A percentile compares a stretch with the other conserved stretches of the same genome.
Conservation (phyloP, 2,113 vertebrate genomes). For the Pteruthius melanotis region DNA sequence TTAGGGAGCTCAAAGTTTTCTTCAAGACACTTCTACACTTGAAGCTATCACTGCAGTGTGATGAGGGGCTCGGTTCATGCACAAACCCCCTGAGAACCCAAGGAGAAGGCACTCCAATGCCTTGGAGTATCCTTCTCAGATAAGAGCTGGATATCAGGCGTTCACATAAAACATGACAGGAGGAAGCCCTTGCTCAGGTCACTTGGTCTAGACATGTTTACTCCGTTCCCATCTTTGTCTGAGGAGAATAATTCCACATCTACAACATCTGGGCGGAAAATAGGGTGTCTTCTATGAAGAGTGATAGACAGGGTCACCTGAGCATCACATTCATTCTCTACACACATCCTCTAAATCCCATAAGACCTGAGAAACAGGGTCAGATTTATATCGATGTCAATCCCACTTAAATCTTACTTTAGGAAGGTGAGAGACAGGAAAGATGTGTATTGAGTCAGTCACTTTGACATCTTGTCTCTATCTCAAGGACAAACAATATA, state of each 20-base stretch:
- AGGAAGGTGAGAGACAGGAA: background rate
- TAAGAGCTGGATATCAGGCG: background rate
- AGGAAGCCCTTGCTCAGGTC: background rate
- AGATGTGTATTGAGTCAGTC: background rate
- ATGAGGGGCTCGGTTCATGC: background rate
- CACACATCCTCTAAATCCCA: background rate
- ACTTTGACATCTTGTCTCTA: background rate
- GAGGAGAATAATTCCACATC: background rate
- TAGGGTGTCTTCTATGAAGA: background rate
- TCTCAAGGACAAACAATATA: conserved; percentile 7
- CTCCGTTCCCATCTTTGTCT: background rate
- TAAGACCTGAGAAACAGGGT: background rate
- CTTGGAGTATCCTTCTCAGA: background rate
- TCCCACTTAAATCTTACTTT: conserved; percentile 2
- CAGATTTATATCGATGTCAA: background rate
- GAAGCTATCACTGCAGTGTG: background rate
- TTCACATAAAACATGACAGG: background rate
- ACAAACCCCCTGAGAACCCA: background rate
- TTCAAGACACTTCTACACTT: background rate
- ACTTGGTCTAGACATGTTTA: background rate
- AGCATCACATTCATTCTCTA: background rate
- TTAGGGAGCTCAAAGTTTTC: background rate
- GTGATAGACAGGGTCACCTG: background rate
- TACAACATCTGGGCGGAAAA: background rate
- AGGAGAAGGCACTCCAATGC: background rate